Percentiles rank a stretch among this genome's conserved stretches.
Evolutionary conservation across 2,888 invertebrate species (phyloP).

Genomic region (Ornithoptera priamus): DNA sequence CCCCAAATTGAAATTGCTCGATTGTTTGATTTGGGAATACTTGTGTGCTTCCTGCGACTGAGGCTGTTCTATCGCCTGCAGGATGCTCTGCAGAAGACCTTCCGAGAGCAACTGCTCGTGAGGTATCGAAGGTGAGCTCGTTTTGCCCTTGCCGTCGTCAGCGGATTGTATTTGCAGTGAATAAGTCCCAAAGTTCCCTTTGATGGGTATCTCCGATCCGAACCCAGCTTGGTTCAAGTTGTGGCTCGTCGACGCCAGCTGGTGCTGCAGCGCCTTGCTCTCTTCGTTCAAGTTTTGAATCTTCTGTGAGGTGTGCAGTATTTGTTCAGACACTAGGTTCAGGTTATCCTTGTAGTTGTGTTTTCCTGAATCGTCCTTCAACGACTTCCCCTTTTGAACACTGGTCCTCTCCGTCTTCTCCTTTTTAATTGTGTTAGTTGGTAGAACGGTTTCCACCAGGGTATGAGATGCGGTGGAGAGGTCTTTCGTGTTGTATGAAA

Average conservation of each 20-base stretch:
- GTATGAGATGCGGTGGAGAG: constrained; percentile 59
- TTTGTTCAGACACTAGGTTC: constrained; percentile 62
- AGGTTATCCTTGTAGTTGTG: constrained; percentile 51
- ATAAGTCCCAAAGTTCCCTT: constrained; percentile 83
- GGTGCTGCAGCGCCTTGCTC: constrained; percentile 65
- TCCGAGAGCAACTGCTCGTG: constrained; percentile 90
- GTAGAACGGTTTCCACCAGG: constrained; percentile 52
- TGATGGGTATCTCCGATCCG: constrained; percentile 64
- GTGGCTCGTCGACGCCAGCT: constrained; percentile 56
- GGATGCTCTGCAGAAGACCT: constrained; percentile 88
- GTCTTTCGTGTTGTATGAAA: constrained; percentile 56
- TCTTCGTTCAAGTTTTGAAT: constrained; percentile 65
- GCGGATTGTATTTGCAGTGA: constrained; percentile 88
- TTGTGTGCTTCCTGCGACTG: constrained; percentile 24
- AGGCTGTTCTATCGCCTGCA: constrained; percentile 90
- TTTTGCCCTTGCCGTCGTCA: constrained; percentile 68
- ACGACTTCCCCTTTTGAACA: constrained; percentile 56
- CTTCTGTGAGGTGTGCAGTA: constrained; percentile 65
- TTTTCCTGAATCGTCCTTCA: constrained; percentile 50
- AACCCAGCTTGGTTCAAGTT: constrained; percentile 48
- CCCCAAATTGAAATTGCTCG: constrained; percentile 35
- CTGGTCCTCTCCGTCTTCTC: constrained; percentile 45
- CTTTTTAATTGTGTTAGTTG: constrained; percentile 51
- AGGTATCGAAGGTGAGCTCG: constrained; percentile 74
- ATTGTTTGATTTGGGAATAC: background rate